Conservation (phyloP, 2,797 vertebrate species). For the Sebastes diaconus region DNA sequence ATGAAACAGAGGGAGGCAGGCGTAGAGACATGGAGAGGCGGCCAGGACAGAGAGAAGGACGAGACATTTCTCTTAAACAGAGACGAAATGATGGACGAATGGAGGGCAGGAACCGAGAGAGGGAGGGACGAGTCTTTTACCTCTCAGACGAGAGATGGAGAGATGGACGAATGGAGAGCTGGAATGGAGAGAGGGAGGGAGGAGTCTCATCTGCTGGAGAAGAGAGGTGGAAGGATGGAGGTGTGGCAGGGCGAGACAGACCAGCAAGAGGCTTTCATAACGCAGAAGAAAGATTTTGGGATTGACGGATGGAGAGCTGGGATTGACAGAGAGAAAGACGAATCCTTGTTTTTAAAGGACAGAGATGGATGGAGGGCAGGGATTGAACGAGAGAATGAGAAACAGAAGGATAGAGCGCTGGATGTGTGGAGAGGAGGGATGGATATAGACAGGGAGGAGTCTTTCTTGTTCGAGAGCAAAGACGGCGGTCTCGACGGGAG, state of each 20-base stretch:
- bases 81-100: slow-evolving; percentile 68
- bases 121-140: slow-evolving; percentile 62
- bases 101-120: slow-evolving; percentile 63
- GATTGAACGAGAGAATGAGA: slow-evolving; percentile 70
- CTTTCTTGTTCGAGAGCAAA: slow-evolving; percentile 75
- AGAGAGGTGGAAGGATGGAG: slow-evolving; percentile 72
- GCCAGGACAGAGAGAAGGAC: slow-evolving; percentile 68
- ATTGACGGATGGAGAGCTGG: slow-evolving; percentile 72
- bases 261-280: slow-evolving; percentile 76
- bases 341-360: slow-evolving; percentile 74
- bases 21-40: slow-evolving; percentile 64
- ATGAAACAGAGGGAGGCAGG: slow-evolving; percentile 70
- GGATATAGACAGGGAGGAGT: slow-evolving; percentile 71
- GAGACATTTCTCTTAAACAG: slow-evolving; percentile 75
- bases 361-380: slow-evolving; percentile 72
- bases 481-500: slow-evolving; percentile 63
- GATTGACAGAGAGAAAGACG: slow-evolving; percentile 67
- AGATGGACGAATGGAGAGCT: slow-evolving; percentile 68
- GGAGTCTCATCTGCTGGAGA: slow-evolving; percentile 67
- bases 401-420: slow-evolving; percentile 70
- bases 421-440: slow-evolving; percentile 78
- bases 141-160: slow-evolving; percentile 67
- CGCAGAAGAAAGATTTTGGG: slow-evolving; percentile 77
- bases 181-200: slow-evolving; percentile 68
- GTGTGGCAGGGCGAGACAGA: slow-evolving; percentile 70